Evolutionary conservation across 2,113 vertebrate genomes (phyloP).

Genomic region (Thalassarche chlororhynchos): DNA sequence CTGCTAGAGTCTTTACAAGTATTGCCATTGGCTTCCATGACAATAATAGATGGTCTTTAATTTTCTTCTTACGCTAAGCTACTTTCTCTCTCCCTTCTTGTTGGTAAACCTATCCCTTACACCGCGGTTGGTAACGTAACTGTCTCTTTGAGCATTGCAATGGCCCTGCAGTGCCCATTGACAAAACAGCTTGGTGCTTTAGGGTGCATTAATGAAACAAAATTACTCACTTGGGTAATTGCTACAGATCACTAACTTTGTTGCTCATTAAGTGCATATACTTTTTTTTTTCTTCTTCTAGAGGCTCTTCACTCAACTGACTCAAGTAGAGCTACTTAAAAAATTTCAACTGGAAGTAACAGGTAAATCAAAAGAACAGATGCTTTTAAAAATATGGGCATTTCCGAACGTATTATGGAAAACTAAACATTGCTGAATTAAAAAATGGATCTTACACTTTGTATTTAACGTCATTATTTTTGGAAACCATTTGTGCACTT

Average conservation of each 20-base stretch:
- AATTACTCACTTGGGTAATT: slow-evolving; percentile 62
- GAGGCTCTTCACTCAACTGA: neutral
- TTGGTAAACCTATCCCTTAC: neutral
- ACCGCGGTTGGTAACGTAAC: neutral
- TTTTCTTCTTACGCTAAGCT: neutral
- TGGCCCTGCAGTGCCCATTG: slow-evolving; percentile 31
- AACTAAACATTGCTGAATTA: neutral
- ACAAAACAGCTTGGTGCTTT: slow-evolving; percentile 54
- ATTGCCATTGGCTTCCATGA: neutral
- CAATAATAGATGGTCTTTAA: slow-evolving; percentile 21
- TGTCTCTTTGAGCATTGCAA: neutral
- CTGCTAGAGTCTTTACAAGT: neutral
- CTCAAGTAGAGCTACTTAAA: neutral
- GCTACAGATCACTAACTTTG: slow-evolving; percentile 51
- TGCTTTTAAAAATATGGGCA: neutral
- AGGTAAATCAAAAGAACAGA: neutral
- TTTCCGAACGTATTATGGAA: neutral
- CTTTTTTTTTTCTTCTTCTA: neutral
- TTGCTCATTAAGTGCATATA: slow-evolving; percentile 39
- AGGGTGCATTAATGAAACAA: slow-evolving; percentile 44
- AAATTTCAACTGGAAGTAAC: neutral
- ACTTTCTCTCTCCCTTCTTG: neutral
- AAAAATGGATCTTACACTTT: neutral
- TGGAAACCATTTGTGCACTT: neutral
- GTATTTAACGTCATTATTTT: neutral